Evolutionary conservation across 2,888 invertebrate genomes (phyloP).

Genomic region (Phaonia tiefii): DNA sequence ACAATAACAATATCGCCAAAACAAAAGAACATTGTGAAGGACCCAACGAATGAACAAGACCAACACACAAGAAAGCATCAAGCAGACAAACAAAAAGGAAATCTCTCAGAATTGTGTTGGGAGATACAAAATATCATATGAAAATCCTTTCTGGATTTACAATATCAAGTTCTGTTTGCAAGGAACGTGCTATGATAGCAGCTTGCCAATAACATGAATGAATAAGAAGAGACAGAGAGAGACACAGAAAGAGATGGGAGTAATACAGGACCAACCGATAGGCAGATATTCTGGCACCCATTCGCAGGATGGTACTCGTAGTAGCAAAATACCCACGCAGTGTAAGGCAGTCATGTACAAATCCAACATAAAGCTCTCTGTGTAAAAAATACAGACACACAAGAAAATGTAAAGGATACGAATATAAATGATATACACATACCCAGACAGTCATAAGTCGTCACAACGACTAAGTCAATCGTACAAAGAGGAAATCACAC

Average conservation of each 20-base stretch:
- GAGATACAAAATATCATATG: constrained; percentile 8
- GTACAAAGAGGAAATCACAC: constrained; percentile 10
- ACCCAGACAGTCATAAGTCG: not conserved
- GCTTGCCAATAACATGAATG: constrained; percentile 21
- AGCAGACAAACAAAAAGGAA: not conserved
- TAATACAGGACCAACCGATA: too few species aligned
- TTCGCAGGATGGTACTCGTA: too few species aligned
- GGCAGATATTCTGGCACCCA: too few species aligned
- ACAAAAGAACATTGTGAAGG: constrained; percentile 14
- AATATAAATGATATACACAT: constrained; percentile 6
- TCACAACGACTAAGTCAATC: not conserved
- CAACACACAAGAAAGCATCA: too few species aligned
- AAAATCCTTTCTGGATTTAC: constrained; percentile 27
- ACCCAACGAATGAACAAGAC: not conserved
- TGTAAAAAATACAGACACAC: not conserved
- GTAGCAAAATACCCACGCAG: constrained; percentile 32
- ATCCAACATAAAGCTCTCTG: too few species aligned
- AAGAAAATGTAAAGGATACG: constrained; percentile 5
- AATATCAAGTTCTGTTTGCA: constrained; percentile 19
- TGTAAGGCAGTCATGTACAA: not conserved
- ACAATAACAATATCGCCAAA: constrained; percentile 5
- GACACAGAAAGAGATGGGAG: too few species aligned
- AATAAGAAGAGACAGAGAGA: too few species aligned
- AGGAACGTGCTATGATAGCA: too few species aligned
- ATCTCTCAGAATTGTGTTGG: not conserved